Percentiles rank a stretch among this genome's conserved stretches.
phyloP scores from a whole-genome alignment of 2,888 invertebrate genomes.

The Lamellibrachia satsuma region DNA sequence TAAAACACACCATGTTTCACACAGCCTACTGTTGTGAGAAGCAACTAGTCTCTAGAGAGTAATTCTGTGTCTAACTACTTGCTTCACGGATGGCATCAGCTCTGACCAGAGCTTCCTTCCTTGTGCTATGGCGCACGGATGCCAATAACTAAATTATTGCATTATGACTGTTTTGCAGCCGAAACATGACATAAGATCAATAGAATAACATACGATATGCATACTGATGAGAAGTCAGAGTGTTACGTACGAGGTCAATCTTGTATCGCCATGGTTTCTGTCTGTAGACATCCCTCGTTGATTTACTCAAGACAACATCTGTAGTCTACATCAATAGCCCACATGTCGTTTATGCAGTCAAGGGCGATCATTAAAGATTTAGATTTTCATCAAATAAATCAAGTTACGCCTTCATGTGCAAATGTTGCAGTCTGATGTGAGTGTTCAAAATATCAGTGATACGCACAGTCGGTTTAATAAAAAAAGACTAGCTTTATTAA shows the following conservation, averaged over 20 bases:
- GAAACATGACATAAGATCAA: neutral
- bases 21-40: neutral
- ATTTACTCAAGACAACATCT: neutral
- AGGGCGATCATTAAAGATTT: neutral
- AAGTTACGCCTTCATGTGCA: neutral
- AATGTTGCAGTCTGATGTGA: neutral
- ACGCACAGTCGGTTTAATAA: neutral
- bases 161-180: neutral
- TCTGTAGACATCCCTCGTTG: neutral
- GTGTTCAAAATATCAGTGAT: neutral
- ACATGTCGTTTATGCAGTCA: neutral
- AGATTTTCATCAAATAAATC: neutral
- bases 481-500: neutral
- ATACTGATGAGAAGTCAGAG: slow-evolving; percentile 1
- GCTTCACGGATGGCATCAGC: neutral
- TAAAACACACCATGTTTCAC: neutral
- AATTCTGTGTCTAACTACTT: neutral
- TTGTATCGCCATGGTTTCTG: neutral
- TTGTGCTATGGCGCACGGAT: neutral
- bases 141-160: neutral
- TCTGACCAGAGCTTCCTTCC: neutral
- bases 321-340: neutral
- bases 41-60: neutral
- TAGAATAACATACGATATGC: slow-evolving; percentile 9
- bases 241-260: neutral